phyloP scores from a whole-genome alignment of 2,888 invertebrate species.

The Folsomia manolachei region DNA sequence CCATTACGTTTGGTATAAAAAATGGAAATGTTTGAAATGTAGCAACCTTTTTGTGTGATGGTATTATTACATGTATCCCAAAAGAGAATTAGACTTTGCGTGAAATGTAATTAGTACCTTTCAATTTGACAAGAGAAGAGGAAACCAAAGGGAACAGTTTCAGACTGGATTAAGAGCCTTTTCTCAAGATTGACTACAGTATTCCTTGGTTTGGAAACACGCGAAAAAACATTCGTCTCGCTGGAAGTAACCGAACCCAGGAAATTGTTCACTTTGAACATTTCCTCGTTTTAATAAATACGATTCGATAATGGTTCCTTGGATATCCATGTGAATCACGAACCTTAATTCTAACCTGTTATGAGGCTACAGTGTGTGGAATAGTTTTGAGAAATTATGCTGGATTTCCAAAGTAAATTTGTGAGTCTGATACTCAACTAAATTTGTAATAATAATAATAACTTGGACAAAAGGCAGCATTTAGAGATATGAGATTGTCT shows the following conservation, averaged over 20 bases:
- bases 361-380: too few relatives aligned
- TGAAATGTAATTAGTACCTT: slow-evolving; percentile 52
- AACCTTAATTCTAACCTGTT: too few relatives aligned
- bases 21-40: too few relatives aligned
- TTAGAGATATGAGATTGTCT: too few relatives aligned
- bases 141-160: slow-evolving; percentile 21
- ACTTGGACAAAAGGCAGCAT: too few relatives aligned
- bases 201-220: too few relatives aligned
- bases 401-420: too few relatives aligned
- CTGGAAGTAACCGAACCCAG: background rate
- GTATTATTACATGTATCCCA: background rate
- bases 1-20: too few relatives aligned
- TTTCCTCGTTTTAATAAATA: slow-evolving; percentile 7
- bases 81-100: slow-evolving; percentile 51
- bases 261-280: slow-evolving; percentile 8
- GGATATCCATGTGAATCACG: too few relatives aligned
- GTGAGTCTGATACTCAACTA: too few relatives aligned
- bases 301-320: background rate
- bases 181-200: slow-evolving; percentile 16
- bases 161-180: background rate
- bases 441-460: too few relatives aligned
- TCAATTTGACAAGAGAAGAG: slow-evolving; percentile 51
- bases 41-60: background rate
- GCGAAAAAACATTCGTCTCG: slow-evolving; percentile 46
- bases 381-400: too few relatives aligned